Conservation (phyloP, 2,888 invertebrate species). For the Watsonalla cultraria region DNA sequence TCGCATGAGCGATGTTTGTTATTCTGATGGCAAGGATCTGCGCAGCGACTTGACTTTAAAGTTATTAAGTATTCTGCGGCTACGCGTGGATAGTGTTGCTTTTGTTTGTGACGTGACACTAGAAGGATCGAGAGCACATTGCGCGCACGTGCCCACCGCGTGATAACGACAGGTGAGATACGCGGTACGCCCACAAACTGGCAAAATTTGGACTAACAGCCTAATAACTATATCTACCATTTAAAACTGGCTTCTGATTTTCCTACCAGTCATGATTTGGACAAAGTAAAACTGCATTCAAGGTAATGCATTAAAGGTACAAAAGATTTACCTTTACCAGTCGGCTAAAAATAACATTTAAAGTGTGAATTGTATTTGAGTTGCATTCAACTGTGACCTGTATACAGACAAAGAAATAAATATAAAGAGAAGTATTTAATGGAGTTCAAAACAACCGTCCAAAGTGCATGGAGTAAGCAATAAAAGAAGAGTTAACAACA, state of each 20-base stretch:
- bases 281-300: not conserved
- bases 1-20: not conserved
- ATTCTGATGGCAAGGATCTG: constrained; percentile 3
- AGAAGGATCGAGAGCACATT: constrained; percentile 23
- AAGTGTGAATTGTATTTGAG: not conserved
- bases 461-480: not conserved
- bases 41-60: not conserved
- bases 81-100: constrained; percentile 18
- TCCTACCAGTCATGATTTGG: constrained; percentile 4
- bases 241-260: constrained; percentile 10
- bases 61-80: not conserved
- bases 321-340: not conserved
- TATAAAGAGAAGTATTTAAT: not conserved
- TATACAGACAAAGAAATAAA: not conserved
- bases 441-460: not conserved
- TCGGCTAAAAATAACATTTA: not conserved
- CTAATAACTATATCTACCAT: constrained; percentile 10
- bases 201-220: constrained; percentile 16
- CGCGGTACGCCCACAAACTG: constrained; percentile 26
- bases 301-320: not conserved
- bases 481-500: constrained; percentile 1
- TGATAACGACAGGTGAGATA: constrained; percentile 46
- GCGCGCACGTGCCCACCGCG: constrained; percentile 53
- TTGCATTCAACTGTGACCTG: not conserved
- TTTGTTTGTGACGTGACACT: constrained; percentile 28